Conservation (phyloP, 2,113 vertebrate genomes). For the Pogonocichla stellata region DNA sequence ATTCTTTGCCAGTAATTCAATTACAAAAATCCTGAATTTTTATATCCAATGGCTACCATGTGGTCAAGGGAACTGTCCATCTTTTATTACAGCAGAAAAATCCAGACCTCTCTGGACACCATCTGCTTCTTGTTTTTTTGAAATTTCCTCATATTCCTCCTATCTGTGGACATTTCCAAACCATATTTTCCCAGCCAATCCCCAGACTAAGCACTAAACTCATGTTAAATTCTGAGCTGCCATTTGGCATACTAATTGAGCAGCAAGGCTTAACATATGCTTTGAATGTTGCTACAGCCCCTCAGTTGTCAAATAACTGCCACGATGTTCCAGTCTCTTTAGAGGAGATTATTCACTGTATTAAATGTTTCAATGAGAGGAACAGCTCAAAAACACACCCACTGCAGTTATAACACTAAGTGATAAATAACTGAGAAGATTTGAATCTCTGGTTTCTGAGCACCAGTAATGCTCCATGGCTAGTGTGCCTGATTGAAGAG, state of each 20-base stretch:
- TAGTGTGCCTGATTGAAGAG: not conserved
- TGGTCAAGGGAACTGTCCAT: not conserved
- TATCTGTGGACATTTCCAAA: not conserved
- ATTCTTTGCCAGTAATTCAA: not conserved
- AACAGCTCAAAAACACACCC: not conserved
- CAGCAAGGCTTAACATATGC: not conserved
- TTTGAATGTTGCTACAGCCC: not conserved
- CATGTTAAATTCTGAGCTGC: not conserved
- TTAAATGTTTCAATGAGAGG: not conserved
- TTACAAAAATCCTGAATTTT: slow-evolving; percentile 4
- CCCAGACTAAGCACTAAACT: not conserved
- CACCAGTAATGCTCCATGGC: not conserved
- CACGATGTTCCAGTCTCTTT: not conserved
- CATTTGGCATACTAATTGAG: not conserved
- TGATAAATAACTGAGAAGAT: not conserved
- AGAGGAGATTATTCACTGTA: not conserved
- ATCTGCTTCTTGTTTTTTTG: not conserved
- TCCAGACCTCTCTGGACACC: not conserved
- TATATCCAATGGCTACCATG: not conserved
- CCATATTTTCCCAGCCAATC: not conserved
- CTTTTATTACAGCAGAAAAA: not conserved
- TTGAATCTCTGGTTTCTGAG: not conserved
- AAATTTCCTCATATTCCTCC: not conserved
- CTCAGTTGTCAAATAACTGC: not conserved
- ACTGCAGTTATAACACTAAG: not conserved